Evolutionary conservation across 2,888 invertebrate genomes (phyloP).

Genomic region (Unio delphinus): DNA sequence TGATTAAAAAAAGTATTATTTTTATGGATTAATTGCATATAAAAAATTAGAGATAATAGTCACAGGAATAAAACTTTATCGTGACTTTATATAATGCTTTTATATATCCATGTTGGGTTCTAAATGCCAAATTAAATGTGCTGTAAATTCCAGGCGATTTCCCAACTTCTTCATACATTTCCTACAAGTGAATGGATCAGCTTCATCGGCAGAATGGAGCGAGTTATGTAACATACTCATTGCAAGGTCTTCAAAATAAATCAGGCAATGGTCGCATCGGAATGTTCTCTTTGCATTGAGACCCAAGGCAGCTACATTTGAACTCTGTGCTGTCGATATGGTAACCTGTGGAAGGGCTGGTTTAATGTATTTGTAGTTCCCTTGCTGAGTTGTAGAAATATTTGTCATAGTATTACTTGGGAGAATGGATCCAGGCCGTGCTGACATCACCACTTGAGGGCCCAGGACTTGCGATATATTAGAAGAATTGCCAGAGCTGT

Average conservation of each 20-base stretch:
- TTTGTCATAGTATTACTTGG: constrained; percentile 8
- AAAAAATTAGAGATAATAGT: too few species aligned
- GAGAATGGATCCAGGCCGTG: constrained; percentile 9
- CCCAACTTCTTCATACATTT: constrained; percentile 59
- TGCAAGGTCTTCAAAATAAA: constrained; percentile 50
- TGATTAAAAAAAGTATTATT: too few species aligned
- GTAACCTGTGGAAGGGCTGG: too few species aligned
- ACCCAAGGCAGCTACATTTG: neutral
- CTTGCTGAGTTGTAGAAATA: constrained; percentile 3
- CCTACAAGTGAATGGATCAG: constrained; percentile 56
- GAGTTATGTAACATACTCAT: constrained; percentile 56
- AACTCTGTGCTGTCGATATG: neutral
- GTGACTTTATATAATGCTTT: too few species aligned
- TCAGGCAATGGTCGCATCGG: constrained; percentile 49
- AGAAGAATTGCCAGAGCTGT: too few species aligned
- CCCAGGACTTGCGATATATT: too few species aligned
- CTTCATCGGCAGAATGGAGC: constrained; percentile 50
- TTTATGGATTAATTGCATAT: too few species aligned
- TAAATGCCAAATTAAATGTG: constrained; percentile 59
- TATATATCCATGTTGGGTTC: constrained; percentile 51
- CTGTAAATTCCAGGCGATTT: constrained; percentile 58
- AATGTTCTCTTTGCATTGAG: constrained; percentile 6
- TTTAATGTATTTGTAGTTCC: neutral
- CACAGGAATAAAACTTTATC: too few species aligned
- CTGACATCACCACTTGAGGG: constrained; percentile 8